Conservation (phyloP, 2,888 invertebrate genomes). For the Morpho achilles region DNA sequence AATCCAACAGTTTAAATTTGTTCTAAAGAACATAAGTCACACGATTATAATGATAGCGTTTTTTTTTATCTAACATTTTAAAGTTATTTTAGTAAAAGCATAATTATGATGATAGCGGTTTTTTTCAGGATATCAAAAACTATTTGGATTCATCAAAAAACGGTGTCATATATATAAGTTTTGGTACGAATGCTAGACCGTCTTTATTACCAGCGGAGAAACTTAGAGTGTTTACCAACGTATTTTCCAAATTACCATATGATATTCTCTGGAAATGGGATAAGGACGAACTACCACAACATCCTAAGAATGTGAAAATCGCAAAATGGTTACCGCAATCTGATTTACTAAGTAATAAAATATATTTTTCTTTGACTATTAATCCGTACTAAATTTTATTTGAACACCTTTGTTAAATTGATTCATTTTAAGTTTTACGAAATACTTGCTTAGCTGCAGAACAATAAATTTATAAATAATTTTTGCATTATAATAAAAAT, state of each 20-base stretch:
- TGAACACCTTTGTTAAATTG: too few relatives aligned
- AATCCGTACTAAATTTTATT: too few relatives aligned
- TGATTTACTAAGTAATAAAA: slow-evolving; percentile 42
- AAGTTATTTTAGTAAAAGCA: too few relatives aligned
- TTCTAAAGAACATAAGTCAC: too few relatives aligned
- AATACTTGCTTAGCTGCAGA: too few relatives aligned
- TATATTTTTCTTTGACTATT: not conserved
- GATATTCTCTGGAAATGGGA: slow-evolving; percentile 60
- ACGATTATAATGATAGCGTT: too few relatives aligned
- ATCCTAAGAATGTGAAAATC: slow-evolving; percentile 50
- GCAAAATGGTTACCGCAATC: slow-evolving; percentile 56
- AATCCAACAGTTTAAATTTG: too few relatives aligned
- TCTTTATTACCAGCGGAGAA: slow-evolving; percentile 43
- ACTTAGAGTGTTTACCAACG: slow-evolving; percentile 41
- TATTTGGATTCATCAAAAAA: slow-evolving; percentile 52
- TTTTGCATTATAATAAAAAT: not conserved
- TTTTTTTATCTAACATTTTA: not conserved
- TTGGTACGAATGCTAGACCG: slow-evolving; percentile 56
- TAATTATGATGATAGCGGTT: not conserved
- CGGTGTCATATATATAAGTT: slow-evolving; percentile 63
- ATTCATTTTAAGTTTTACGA: too few relatives aligned
- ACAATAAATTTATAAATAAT: not conserved
- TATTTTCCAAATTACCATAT: slow-evolving; percentile 53
- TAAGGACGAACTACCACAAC: slow-evolving; percentile 24
- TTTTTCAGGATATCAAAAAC: slow-evolving; percentile 46